Conservation (phyloP, 1,140 invertebrate species). For the Trichoplusia ni region DNA sequence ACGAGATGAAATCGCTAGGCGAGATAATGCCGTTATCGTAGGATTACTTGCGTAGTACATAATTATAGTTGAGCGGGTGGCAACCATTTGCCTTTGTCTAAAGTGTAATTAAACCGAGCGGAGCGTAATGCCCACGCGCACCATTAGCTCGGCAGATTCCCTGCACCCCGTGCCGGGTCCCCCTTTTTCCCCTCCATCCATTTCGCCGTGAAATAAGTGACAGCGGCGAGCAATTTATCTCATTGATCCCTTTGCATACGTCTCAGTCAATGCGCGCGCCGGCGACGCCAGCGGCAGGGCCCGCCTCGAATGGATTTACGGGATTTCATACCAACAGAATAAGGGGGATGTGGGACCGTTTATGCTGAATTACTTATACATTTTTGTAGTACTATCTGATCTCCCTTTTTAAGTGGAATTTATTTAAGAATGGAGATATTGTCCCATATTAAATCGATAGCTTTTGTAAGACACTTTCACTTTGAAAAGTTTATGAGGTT, state of each 20-base stretch:
- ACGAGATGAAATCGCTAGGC: constrained; percentile 5
- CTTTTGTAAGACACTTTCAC: constrained; percentile 5
- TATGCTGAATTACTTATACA: constrained; percentile 49
- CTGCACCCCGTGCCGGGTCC: constrained; percentile 25
- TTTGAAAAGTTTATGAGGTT: too few species aligned
- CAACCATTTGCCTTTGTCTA: constrained; percentile 33
- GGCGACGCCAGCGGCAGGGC: constrained; percentile 36
- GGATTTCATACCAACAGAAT: constrained; percentile 46
- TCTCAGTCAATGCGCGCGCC: constrained; percentile 64
- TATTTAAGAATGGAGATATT: constrained; percentile 38
- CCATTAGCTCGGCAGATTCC: constrained; percentile 49
- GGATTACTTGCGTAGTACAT: constrained; percentile 9
- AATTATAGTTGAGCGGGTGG: constrained; percentile 17
- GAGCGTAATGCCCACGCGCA: constrained; percentile 58
- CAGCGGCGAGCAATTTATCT: constrained; percentile 68
- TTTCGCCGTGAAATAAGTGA: constrained; percentile 61
- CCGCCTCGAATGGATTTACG: constrained; percentile 52
- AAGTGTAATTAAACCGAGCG: constrained; percentile 51
- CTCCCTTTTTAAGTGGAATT: constrained; percentile 38
- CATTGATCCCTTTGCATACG: constrained; percentile 75
- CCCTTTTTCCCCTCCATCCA: constrained; percentile 41
- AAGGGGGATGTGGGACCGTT: constrained; percentile 44
- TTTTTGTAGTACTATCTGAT: constrained; percentile 44
- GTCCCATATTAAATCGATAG: constrained; percentile 20
- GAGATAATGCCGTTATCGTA: neutral